These are phyloP conservation scores for Cephus rjabovi DNA, from an alignment of 2,888 invertebrate species.

Conservation along the genomic window DNA sequence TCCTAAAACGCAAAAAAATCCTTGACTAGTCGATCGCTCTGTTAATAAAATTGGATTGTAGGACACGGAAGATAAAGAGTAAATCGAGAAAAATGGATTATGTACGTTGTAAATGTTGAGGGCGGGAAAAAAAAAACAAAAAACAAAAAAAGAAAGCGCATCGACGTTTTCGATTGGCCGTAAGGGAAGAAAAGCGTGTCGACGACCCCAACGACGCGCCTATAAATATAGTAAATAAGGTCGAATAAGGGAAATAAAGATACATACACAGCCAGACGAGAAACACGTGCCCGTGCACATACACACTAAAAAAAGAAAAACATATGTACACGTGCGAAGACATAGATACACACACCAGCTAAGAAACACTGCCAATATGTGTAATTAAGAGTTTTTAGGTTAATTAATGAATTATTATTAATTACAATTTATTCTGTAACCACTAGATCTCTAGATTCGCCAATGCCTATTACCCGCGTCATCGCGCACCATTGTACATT, in stretches of 20 bases:
- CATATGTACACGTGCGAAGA: constrained; percentile 18
- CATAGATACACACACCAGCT: constrained; percentile 61
- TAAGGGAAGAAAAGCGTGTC: constrained; percentile 22
- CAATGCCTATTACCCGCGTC: constrained; percentile 2
- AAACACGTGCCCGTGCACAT: neutral
- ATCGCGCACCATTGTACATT: neutral
- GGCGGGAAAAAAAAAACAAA: neutral
- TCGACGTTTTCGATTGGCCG: neutral
- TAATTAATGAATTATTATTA: constrained; percentile 44
- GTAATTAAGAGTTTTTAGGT: constrained; percentile 55
- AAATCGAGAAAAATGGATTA: neutral
- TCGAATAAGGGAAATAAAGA: constrained; percentile 3
- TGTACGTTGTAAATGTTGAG: neutral
- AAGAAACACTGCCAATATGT: constrained; percentile 65
- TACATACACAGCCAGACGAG: neutral
- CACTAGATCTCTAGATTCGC: constrained; percentile 45
- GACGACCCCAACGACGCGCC: constrained; percentile 29
- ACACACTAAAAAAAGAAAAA: neutral
- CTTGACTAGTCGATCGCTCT: neutral
- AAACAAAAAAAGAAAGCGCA: neutral
- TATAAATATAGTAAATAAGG: constrained; percentile 27
- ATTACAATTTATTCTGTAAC: constrained; percentile 46
- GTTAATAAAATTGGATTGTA: neutral
- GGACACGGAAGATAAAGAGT: neutral
- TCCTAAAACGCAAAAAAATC: neutral